A percentile compares a stretch with the other conserved stretches of the same genome.
These are phyloP conservation scores for Zingel zingel DNA, from an alignment of 2,113 vertebrate species.

Conservation along the genomic window DNA sequence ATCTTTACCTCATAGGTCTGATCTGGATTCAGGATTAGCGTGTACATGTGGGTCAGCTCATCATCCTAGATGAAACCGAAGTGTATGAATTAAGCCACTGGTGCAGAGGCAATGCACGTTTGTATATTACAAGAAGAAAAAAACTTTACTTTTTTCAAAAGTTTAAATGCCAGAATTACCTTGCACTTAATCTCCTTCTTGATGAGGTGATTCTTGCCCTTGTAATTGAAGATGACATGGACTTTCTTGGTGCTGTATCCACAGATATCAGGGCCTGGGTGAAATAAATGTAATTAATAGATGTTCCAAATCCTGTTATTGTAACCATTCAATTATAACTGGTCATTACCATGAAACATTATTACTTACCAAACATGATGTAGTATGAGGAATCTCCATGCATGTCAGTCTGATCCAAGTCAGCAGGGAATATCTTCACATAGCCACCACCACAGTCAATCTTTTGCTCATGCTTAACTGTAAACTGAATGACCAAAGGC, in stretches of 20 bases:
- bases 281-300: not conserved
- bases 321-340: not conserved
- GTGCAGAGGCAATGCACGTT: not conserved
- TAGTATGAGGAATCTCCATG: slow-evolving; percentile 87
- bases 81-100: not conserved
- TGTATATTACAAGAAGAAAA: not conserved
- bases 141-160: not conserved
- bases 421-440: slow-evolving; percentile 88
- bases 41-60: slow-evolving; percentile 89
- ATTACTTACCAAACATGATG: slow-evolving; percentile 90
- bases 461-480: slow-evolving; percentile 92
- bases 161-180: slow-evolving; percentile 70
- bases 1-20: slow-evolving; percentile 89
- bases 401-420: slow-evolving; percentile 86
- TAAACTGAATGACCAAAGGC: slow-evolving; percentile 88
- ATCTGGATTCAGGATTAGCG: slow-evolving; percentile 88
- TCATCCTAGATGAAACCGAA: slow-evolving; percentile 80
- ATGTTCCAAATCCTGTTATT: not conserved
- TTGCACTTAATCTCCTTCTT: slow-evolving; percentile 92
- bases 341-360: not conserved
- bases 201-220: slow-evolving; percentile 89
- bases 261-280: slow-evolving; percentile 92
- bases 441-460: slow-evolving; percentile 93
- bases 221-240: slow-evolving; percentile 92
- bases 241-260: slow-evolving; percentile 93